Conservation (phyloP, 2,797 vertebrate species). For the Aldrovandia affinis region DNA sequence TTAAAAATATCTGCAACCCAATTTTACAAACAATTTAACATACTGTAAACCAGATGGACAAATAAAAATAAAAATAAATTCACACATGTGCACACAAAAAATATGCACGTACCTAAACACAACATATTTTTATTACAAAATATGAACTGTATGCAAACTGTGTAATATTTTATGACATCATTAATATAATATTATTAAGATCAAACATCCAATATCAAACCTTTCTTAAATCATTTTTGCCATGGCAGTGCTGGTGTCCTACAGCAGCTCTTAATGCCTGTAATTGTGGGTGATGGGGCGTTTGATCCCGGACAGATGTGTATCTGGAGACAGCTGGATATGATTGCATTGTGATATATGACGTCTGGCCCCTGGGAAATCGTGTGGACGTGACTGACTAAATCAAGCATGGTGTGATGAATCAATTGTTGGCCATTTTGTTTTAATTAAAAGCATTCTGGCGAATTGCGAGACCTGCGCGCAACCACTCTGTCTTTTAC, state of each 20-base stretch:
- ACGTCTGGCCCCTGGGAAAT: slow-evolving; percentile 38
- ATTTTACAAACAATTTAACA: not conserved
- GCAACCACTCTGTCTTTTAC: not conserved
- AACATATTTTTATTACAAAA: not conserved
- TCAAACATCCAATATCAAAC: not conserved
- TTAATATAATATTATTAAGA: not conserved
- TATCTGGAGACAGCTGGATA: slow-evolving; percentile 33
- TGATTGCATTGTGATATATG: slow-evolving; percentile 47
- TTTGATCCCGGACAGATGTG: slow-evolving; percentile 28
- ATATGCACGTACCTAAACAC: not conserved
- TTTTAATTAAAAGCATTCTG: slow-evolving; percentile 53
- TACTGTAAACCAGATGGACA: slow-evolving; percentile 35
- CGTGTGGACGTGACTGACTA: slow-evolving; percentile 32
- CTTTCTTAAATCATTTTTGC: not conserved
- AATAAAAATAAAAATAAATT: slow-evolving; percentile 28
- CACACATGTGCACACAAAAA: not conserved
- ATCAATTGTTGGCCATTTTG: slow-evolving; percentile 46
- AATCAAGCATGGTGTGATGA: slow-evolving; percentile 45
- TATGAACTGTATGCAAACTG: too few relatives aligned
- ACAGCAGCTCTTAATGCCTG: not conserved
- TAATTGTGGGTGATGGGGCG: slow-evolving; percentile 14
- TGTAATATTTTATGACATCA: not conserved
- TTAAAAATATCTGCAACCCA: not conserved
- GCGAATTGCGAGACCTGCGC: slow-evolving; percentile 35
- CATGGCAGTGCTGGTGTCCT: not conserved